A percentile compares a stretch with the other conserved stretches of the same genome.
Evolutionary conservation across 2,797 vertebrate genomes (phyloP).

Genomic region (Lacerta viridis): DNA sequence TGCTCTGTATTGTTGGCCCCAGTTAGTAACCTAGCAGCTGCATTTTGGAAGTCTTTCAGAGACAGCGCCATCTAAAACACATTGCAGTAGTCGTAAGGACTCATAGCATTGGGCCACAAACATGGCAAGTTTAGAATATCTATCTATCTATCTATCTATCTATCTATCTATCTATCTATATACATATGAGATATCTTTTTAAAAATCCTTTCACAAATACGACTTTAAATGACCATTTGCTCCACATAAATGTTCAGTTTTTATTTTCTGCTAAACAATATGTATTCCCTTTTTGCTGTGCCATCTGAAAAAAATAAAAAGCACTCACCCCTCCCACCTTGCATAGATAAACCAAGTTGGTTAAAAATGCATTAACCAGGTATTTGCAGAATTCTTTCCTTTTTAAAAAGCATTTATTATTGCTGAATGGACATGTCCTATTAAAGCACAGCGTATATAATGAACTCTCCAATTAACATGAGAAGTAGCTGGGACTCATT

Average conservation of each 20-base stretch:
- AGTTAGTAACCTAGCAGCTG: not conserved
- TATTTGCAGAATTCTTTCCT: conserved; percentile 40
- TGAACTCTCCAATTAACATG: conserved; percentile 29
- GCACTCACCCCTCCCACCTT: conserved; percentile 14
- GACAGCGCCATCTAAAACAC: not conserved
- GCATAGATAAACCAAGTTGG: conserved; percentile 37
- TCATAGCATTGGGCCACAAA: not conserved
- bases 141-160: too few species aligned
- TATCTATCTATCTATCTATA: too few species aligned
- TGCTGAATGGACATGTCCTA: conserved; percentile 31
- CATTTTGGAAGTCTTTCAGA: not conserved
- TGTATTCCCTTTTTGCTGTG: not conserved
- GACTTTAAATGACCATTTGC: not conserved
- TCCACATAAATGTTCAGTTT: not conserved
- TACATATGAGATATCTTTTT: too few species aligned
- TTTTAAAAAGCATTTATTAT: conserved; percentile 40
- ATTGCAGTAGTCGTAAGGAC: not conserved
- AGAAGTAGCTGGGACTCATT: conserved; percentile 33
- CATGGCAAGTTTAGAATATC: not conserved
- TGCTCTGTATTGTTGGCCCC: not conserved
- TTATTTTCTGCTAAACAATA: conserved; percentile 9
- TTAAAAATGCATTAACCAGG: conserved; percentile 46
- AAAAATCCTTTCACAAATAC: not conserved
- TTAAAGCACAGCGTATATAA: conserved; percentile 17
- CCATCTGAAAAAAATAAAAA: conserved; percentile 43